Conservation (phyloP, 1,140 invertebrate genomes). For the Heliothis virescens region DNA sequence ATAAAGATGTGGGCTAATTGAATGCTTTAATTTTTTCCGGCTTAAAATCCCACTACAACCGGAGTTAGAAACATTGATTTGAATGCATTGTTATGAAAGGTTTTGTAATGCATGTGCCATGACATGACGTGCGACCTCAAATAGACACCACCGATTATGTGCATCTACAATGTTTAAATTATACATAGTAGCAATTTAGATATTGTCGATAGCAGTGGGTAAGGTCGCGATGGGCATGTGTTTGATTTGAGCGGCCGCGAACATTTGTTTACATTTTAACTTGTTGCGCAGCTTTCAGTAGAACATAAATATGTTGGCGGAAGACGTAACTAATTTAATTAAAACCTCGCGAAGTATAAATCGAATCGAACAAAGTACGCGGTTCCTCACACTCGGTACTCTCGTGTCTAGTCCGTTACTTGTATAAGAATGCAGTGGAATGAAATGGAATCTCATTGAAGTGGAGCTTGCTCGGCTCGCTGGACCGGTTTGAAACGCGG, state of each 20-base stretch:
- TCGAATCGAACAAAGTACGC: constrained; percentile 59
- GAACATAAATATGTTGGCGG: constrained; percentile 51
- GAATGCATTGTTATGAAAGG: not conserved
- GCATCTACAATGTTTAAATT: constrained; percentile 60
- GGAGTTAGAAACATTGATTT: not conserved
- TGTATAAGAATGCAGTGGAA: constrained; percentile 82
- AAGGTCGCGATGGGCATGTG: constrained; percentile 66
- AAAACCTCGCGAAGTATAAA: constrained; percentile 49
- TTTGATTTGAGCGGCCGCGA: constrained; percentile 40
- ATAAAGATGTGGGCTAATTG: no score
- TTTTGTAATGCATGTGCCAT: not conserved
- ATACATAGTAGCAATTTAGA: constrained; percentile 57
- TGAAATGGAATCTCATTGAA: constrained; percentile 85
- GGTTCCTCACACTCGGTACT: constrained; percentile 53
- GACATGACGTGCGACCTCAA: constrained; percentile 37
- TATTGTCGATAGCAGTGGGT: constrained; percentile 62
- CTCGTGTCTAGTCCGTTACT: constrained; percentile 79
- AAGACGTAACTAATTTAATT: constrained; percentile 26
- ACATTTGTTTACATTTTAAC: constrained; percentile 59
- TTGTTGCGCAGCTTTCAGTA: constrained; percentile 53
- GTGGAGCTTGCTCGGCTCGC: constrained; percentile 68
- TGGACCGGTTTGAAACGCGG: constrained; percentile 76
- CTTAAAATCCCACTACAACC: no score
- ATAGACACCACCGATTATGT: constrained; percentile 40
- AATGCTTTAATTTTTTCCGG: no score